Conservation (phyloP, 1,140 invertebrate species). For the Lamellibrachia luymesi region DNA sequence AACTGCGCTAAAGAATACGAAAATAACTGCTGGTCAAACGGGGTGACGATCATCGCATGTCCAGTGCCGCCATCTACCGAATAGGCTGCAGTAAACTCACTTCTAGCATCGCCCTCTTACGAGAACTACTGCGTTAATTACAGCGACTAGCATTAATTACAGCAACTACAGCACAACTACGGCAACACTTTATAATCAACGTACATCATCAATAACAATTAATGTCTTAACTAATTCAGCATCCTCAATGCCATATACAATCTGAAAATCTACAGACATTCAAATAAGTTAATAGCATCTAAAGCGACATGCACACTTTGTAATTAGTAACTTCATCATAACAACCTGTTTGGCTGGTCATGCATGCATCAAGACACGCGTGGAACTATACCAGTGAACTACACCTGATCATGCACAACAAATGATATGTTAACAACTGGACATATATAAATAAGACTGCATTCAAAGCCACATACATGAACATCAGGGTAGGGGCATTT, state of each 20-base stretch:
- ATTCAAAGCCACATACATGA: not conserved
- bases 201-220: not conserved
- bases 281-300: slow-evolving; percentile 1
- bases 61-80: slow-evolving; percentile 2
- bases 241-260: not conserved
- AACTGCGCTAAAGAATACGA: not conserved
- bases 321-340: not conserved
- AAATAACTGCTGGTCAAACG: not conserved
- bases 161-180: not conserved
- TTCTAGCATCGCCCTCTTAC: not conserved
- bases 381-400: not conserved
- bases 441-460: not conserved
- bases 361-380: no score
- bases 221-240: not conserved
- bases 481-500: not conserved
- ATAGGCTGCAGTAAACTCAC: not conserved
- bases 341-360: not conserved
- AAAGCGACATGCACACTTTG: not conserved
- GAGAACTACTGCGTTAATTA: not conserved
- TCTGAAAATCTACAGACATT: not conserved
- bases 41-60: not conserved
- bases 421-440: not conserved
- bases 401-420: not conserved
- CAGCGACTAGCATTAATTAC: not conserved
- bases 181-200: not conserved